A percentile compares a stretch with the other conserved stretches of the same genome.
Evolutionary conservation across 2,113 vertebrate species (phyloP).

Genomic region (Cryptotis parvus): DNA sequence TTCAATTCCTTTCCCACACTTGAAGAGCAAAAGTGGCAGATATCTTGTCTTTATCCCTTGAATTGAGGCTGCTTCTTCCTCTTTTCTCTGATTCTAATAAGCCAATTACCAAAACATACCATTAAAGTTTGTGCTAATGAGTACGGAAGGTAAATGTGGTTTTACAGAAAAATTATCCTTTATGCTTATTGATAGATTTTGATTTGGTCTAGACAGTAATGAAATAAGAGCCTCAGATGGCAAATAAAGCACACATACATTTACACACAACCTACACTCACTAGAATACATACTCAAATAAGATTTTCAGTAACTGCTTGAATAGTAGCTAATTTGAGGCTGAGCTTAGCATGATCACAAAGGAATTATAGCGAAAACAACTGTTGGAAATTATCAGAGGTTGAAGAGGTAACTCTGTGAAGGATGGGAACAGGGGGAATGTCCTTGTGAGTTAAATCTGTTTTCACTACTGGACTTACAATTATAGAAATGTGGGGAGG

Average conservation of each 20-base stretch:
- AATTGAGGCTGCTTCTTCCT: background rate
- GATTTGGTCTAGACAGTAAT: background rate
- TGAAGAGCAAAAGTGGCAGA: background rate
- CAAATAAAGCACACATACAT: background rate
- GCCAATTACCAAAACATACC: background rate
- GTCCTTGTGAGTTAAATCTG: background rate
- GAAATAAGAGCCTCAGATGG: background rate
- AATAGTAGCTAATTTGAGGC: background rate
- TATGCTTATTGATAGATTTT: background rate
- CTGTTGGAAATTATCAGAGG: background rate
- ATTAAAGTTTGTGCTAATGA: background rate
- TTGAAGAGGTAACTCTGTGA: background rate
- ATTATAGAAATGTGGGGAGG: background rate
- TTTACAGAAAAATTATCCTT: slow-evolving; percentile 31
- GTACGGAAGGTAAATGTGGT: background rate
- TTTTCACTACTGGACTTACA: background rate
- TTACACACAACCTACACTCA: background rate
- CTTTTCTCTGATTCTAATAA: background rate
- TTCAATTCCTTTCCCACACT: background rate
- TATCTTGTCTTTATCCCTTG: background rate
- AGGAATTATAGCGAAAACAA: background rate
- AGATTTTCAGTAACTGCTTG: slow-evolving; percentile 9
- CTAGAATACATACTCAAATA: background rate
- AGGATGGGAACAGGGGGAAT: background rate
- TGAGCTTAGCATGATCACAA: background rate